A percentile compares a stretch with the other conserved stretches of the same genome.
Conservation (phyloP, 92 coral and sea anemone genomes). For the Ricordea florida region DNA sequence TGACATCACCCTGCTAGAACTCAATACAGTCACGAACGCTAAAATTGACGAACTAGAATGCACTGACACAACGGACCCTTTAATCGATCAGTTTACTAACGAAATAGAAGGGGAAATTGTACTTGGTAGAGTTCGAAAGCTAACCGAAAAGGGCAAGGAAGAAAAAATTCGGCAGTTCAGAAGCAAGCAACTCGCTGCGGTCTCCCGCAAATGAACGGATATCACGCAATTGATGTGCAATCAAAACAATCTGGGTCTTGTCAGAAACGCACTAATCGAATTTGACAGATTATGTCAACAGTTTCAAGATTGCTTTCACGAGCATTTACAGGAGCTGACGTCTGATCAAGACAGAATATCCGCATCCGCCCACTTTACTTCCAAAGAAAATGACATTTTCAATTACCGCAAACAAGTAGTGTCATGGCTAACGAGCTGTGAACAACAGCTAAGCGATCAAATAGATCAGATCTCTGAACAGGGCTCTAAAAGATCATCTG, state of each 20-base stretch:
- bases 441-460: background rate
- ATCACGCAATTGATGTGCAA: slow-evolving; percentile 5
- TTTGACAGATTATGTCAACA: slow-evolving; percentile 8
- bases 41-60: too few species aligned
- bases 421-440: background rate
- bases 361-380: background rate
- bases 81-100: too few species aligned
- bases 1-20: too few species aligned
- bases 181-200: slow-evolving; percentile 9
- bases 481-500: background rate
- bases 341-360: background rate
- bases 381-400: background rate
- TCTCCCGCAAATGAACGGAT: slow-evolving; percentile 12
- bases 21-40: too few species aligned
- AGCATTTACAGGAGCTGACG: background rate
- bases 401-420: background rate
- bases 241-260: slow-evolving; percentile 7
- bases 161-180: background rate
- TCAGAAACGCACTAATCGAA: slow-evolving; percentile 1
- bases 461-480: background rate
- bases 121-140: too few species aligned
- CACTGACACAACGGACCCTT: too few species aligned
- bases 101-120: too few species aligned
- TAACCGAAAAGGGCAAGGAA: slow-evolving; percentile 33
- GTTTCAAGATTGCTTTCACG: background rate